phyloP scores from a whole-genome alignment of 2,797 vertebrate species.

The Xenops minutus region DNA sequence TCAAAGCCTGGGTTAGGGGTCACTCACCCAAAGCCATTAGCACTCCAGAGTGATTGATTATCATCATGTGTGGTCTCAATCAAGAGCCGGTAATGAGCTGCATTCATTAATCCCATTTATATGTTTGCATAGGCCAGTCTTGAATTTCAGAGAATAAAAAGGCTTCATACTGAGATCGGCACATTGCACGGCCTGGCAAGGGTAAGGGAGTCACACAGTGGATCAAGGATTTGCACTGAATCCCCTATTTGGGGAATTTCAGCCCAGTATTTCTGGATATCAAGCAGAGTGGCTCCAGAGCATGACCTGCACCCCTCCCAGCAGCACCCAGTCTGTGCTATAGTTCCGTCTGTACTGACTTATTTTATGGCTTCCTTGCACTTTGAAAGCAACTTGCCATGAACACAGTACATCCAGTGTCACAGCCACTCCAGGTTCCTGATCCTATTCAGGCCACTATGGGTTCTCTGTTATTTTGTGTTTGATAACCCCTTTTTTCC shows the following conservation, averaged over 20 bases:
- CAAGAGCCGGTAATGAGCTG: conserved; percentile 60
- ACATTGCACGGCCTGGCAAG: neutral
- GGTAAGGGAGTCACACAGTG: neutral
- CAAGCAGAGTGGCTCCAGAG: neutral
- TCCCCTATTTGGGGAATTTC: neutral
- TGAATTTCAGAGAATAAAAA: conserved; percentile 46
- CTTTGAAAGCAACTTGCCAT: neutral
- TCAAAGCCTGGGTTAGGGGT: conserved; percentile 67
- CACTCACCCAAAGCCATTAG: conserved; percentile 65
- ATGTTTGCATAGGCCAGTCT: conserved; percentile 32
- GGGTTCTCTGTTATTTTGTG: neutral
- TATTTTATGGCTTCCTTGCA: neutral
- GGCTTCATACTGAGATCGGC: neutral
- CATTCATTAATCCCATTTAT: conserved; percentile 66
- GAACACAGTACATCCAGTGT: neutral
- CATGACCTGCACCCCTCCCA: neutral
- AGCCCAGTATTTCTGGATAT: neutral
- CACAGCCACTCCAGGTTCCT: neutral
- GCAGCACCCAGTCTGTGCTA: neutral
- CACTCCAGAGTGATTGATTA: conserved; percentile 67
- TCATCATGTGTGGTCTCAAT: conserved; percentile 68
- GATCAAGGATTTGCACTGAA: neutral
- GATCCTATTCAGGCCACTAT: neutral
- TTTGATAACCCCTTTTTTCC: neutral
- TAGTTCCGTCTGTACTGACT: neutral